Percentiles rank a stretch among this genome's conserved stretches.
Conservation (phyloP, 1,140 invertebrate species). For the Aphelenchoides fujianensis region DNA sequence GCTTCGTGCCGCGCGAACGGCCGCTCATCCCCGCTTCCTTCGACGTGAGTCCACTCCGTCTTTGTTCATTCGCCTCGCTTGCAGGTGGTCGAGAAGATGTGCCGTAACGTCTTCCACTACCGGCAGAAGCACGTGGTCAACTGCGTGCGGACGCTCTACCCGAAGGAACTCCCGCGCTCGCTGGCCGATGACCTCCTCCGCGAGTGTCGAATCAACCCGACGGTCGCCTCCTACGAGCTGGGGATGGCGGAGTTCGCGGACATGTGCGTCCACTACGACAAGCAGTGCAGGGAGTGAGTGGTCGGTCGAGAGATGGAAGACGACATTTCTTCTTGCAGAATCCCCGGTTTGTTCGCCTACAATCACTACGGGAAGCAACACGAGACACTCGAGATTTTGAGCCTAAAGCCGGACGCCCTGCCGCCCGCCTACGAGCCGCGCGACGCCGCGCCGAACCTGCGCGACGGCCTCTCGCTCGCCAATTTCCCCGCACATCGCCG, state of each 20-base stretch:
- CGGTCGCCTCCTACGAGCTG: slow-evolving; percentile 71
- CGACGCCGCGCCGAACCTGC: neutral
- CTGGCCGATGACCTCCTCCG: slow-evolving; percentile 72
- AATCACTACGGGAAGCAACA: slow-evolving; percentile 34
- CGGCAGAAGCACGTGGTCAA: slow-evolving; percentile 77
- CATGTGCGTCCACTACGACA: slow-evolving; percentile 73
- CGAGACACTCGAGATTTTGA: slow-evolving; percentile 33
- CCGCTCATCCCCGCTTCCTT: slow-evolving; percentile 69
- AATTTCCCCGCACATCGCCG: neutral
- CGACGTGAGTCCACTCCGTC: slow-evolving; percentile 29
- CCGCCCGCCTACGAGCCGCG: slow-evolving; percentile 24
- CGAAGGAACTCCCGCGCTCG: slow-evolving; percentile 69
- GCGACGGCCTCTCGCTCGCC: neutral
- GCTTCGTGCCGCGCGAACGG: slow-evolving; percentile 74
- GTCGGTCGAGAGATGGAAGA: neutral
- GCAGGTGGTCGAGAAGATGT: slow-evolving; percentile 82
- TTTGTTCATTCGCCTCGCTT: slow-evolving; percentile 69
- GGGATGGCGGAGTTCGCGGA: slow-evolving; percentile 75
- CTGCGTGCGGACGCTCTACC: slow-evolving; percentile 71
- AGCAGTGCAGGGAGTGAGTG: slow-evolving; percentile 60
- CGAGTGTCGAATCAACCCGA: slow-evolving; percentile 73
- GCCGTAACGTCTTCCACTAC: slow-evolving; percentile 78
- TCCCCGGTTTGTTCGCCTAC: slow-evolving; percentile 50
- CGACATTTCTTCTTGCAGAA: slow-evolving; percentile 40
- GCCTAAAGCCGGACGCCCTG: slow-evolving; percentile 36